A percentile compares a stretch with the other conserved stretches of the same genome.
phyloP scores from a whole-genome alignment of 2,113 vertebrate genomes.

The Chrysochloris asiatica region DNA sequence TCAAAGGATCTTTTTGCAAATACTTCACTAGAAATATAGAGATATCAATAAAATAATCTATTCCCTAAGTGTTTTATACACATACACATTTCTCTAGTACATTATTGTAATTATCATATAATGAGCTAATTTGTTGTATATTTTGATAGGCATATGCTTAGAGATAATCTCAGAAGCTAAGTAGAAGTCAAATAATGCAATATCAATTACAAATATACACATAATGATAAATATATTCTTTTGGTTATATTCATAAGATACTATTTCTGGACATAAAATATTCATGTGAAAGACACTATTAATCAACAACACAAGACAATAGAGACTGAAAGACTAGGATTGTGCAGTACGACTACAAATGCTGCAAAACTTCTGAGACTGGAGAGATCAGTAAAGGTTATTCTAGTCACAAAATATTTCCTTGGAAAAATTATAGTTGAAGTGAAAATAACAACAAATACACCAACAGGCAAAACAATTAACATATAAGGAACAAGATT shows the following conservation, averaged over 20 bases:
- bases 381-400: conserved; percentile 21
- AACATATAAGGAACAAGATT: neutral
- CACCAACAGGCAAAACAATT: neutral
- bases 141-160: neutral
- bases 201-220: neutral
- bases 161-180: neutral
- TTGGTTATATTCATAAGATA: neutral
- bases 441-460: conserved; percentile 26
- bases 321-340: neutral
- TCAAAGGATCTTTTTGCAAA: neutral
- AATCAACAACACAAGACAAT: neutral
- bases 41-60: neutral
- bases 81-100: neutral
- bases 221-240: neutral
- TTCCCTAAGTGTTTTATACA: neutral
- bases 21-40: conserved; percentile 24
- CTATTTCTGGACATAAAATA: neutral
- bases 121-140: conserved; percentile 6
- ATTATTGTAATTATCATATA: neutral
- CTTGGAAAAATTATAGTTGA: neutral
- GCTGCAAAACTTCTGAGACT: neutral
- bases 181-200: neutral
- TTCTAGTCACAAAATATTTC: neutral
- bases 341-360: neutral
- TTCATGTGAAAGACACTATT: conserved; percentile 10